Evolutionary conservation across 2,888 invertebrate species (phyloP), one percentile per base, ranked within the genome.

Genomic region (Drosophila flavopinicola): DNA sequence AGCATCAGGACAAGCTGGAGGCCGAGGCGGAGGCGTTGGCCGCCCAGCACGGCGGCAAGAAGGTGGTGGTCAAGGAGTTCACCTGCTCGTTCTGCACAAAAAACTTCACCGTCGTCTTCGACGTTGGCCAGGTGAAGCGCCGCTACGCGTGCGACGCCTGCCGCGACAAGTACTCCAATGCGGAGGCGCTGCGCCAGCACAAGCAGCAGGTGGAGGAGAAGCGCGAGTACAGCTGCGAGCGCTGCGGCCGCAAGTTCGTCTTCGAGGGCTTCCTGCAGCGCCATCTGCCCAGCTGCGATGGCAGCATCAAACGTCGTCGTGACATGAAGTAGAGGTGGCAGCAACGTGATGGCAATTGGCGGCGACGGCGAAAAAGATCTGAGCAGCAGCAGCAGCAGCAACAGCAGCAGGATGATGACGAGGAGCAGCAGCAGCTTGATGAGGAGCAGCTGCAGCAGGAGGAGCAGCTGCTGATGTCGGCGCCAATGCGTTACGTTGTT

Each of bases 231-330:
- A 87, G 83, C 45, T 91, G 91, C 49, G 88, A 89, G 1, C 89
- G 90, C 0, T 91, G 91, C 48, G 91, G 91, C 0, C 80, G 91
- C 11, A 90, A 90, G 53, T 91, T 91, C 23, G 91, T 91, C 2
- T 91, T 91, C 7, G 91, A 91, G 42, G 91, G 91, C 6, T 91
- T 91, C 73, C 71, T 91, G 17, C 91, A 91, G 42, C 87, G 91
- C 1, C 91, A 91, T 69, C 58, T 90, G 61, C 91, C 91, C 11
- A 88, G 88, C 17, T 91, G 91, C 61, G 91, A 91, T 82, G 91
- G 91, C 13, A 91, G 90, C 29, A 90, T 91, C 45, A 91, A 91
- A 65, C 85, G 91, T 1, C 89, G 91, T 27, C 89, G 90, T 3
- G 90, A 90, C 57, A 87, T 89, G 85, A 89, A 89, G 79, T 89